A percentile compares a stretch with the other conserved stretches of the same genome.
These are phyloP conservation scores for Nerophis lumbriciformis DNA, from an alignment of 2,113 vertebrate species.

Conservation along the genomic window DNA sequence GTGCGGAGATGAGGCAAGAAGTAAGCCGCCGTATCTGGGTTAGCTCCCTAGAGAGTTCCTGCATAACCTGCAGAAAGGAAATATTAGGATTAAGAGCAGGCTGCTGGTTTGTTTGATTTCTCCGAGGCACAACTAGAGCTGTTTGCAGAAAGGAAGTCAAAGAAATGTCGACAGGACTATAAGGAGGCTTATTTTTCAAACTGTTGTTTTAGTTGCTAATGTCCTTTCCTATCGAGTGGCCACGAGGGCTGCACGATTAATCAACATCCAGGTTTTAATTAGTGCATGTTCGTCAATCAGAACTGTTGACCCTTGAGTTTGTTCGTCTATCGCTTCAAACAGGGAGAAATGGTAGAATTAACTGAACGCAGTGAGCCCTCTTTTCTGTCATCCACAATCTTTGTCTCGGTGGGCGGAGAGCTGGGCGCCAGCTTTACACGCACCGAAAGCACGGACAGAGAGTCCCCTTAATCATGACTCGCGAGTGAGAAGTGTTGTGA, in stretches of 20 bases:
- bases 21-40: slow-evolving; percentile 64
- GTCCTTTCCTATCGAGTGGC: slow-evolving; percentile 76
- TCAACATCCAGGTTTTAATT: no score
- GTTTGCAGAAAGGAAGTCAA: slow-evolving; percentile 70
- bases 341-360: no score
- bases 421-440: no score
- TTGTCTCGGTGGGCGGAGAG: no score
- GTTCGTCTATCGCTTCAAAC: no score
- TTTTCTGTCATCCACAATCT: no score
- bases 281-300: no score
- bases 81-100: slow-evolving; percentile 56
- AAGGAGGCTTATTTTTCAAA: slow-evolving; percentile 75
- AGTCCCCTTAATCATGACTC: no score
- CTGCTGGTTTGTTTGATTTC: slow-evolving; percentile 63
- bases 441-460: no score
- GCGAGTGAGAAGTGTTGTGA: no score
- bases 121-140: slow-evolving; percentile 65
- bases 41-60: slow-evolving; percentile 59
- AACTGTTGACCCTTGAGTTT: no score
- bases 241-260: slow-evolving; percentile 6
- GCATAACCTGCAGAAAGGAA: slow-evolving; percentile 40
- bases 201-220: slow-evolving; percentile 73
- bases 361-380: no score
- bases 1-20: slow-evolving; percentile 43
- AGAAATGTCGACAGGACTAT: slow-evolving; percentile 60